Conservation (phyloP, 2,797 vertebrate species). For the Catamblyrhynchus diadema region DNA sequence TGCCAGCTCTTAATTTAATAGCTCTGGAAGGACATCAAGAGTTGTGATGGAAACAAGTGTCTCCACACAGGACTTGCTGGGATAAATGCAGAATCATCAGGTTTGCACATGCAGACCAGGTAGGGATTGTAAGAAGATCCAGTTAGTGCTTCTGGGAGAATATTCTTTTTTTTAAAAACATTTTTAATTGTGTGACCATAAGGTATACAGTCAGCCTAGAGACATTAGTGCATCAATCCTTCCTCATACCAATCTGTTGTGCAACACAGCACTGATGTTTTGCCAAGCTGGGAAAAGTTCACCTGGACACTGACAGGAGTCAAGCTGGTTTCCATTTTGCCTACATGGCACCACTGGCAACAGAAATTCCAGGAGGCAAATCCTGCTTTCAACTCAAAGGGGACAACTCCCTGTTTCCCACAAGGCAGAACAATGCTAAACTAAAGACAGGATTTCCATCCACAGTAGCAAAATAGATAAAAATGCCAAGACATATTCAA, state of each 20-base stretch:
- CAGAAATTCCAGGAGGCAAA: not conserved
- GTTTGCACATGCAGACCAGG: not conserved
- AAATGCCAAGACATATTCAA: not conserved
- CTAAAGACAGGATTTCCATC: not conserved
- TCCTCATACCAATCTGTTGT: not conserved
- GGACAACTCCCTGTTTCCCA: not conserved
- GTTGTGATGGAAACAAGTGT: not conserved
- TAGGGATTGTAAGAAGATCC: not conserved
- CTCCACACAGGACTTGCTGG: not conserved
- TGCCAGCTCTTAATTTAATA: not conserved
- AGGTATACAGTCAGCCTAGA: not conserved
- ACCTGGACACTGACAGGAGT: not conserved
- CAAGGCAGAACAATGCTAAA: not conserved
- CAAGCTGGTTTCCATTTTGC: not conserved
- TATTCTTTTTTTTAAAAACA: not conserved
- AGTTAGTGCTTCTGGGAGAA: not conserved
- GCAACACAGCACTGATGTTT: fast-evolving
- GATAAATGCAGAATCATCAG: not conserved
- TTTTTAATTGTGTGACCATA: not conserved
- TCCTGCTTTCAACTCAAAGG: not conserved
- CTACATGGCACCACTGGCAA: not conserved
- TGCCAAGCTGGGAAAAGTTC: not conserved
- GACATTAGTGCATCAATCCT: not conserved
- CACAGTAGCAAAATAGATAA: not conserved
- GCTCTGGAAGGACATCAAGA: not conserved